A percentile compares a stretch with the other conserved stretches of the same genome.
These are phyloP conservation scores for Hylia prasina DNA, from an alignment of 2,113 vertebrate genomes.

Conservation along the genomic window DNA sequence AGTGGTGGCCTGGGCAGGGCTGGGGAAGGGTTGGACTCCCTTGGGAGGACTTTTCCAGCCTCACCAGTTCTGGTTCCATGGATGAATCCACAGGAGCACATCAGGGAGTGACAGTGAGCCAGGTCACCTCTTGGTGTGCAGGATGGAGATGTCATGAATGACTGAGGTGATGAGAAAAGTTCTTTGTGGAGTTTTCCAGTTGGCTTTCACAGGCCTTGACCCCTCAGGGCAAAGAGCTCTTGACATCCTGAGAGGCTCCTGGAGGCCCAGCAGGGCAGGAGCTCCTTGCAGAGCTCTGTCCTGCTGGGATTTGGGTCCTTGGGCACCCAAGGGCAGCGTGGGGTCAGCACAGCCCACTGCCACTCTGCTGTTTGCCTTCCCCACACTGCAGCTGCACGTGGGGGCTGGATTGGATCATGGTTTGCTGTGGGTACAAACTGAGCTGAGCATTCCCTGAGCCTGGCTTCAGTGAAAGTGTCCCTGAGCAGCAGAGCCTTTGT, in stretches of 20 bases:
- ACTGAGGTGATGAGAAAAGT: neutral
- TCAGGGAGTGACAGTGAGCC: neutral
- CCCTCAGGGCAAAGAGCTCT: neutral
- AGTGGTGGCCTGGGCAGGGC: neutral
- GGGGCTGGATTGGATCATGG: rapidly evolving
- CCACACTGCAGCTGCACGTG: rapidly evolving
- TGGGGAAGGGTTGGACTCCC: neutral
- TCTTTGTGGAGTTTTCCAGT: neutral
- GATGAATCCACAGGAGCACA: neutral
- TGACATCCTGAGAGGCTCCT: neutral
- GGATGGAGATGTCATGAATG: neutral
- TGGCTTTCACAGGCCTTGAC: neutral
- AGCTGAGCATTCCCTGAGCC: neutral
- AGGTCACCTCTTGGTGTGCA: neutral
- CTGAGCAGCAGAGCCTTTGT: neutral
- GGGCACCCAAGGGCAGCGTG: rapidly evolving
- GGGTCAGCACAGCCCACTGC: rapidly evolving
- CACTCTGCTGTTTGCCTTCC: neutral
- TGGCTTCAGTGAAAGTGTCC: rapidly evolving
- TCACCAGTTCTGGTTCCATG: neutral
- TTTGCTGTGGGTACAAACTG: neutral
- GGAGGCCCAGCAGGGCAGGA: rapidly evolving
- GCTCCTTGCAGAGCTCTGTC: neutral
- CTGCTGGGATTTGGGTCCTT: neutral
- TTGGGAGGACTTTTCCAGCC: neutral